phyloP scores from a whole-genome alignment of 2,888 invertebrate genomes.

The Caenorhabditis auriculariae region DNA sequence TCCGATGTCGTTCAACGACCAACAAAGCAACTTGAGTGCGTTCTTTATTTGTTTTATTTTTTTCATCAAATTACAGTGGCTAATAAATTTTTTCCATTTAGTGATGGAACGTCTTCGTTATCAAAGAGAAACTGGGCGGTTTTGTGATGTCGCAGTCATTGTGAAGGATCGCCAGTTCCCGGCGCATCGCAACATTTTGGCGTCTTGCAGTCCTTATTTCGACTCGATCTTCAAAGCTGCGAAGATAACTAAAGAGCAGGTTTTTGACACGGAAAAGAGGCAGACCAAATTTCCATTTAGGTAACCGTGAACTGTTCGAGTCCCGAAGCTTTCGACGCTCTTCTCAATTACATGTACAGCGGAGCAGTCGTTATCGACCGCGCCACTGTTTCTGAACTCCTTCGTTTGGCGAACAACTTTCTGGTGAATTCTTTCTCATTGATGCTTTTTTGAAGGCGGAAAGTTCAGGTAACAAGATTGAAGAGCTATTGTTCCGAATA shows the following conservation, averaged over 20 bases:
- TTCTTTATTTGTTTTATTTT: constrained; percentile 1
- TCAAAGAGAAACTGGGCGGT: constrained; percentile 69
- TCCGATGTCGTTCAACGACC: constrained; percentile 65
- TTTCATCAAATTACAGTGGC: background rate
- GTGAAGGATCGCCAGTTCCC: constrained; percentile 71
- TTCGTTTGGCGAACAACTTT: constrained; percentile 72
- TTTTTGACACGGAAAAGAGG: constrained; percentile 1
- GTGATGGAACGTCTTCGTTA: constrained; percentile 66
- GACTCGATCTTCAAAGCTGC: constrained; percentile 70
- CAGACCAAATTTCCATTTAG: constrained; percentile 45
- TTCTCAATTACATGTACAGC: constrained; percentile 74
- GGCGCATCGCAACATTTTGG: constrained; percentile 72
- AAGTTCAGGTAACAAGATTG: constrained; percentile 63
- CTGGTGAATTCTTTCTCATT: constrained; percentile 65
- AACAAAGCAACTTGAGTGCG: constrained; percentile 62
- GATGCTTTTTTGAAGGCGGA: background rate
- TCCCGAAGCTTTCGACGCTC: constrained; percentile 70
- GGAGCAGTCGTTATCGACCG: constrained; percentile 71
- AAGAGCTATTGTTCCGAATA: constrained; percentile 73
- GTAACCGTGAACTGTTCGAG: constrained; percentile 70
- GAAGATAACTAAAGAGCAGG: constrained; percentile 64
- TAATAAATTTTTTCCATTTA: constrained; percentile 10
- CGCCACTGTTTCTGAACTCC: constrained; percentile 71
- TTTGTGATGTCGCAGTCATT: constrained; percentile 72
- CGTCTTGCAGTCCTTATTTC: constrained; percentile 73